phyloP scores from a whole-genome alignment of 2,888 invertebrate species.

The Drosophila diplacantha region DNA sequence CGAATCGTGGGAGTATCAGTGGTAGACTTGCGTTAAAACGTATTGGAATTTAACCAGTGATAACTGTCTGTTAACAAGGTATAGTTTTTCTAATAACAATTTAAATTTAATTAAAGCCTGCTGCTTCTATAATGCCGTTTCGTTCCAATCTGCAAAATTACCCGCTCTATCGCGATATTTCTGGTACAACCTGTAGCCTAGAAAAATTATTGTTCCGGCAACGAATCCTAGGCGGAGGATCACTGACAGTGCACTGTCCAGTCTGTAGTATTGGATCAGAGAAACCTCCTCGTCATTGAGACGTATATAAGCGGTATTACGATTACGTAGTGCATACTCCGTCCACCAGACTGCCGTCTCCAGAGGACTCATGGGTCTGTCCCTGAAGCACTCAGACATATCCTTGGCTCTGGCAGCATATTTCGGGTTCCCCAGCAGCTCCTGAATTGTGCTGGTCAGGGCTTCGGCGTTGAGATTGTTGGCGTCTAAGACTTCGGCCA shows the following conservation, averaged over 20 bases:
- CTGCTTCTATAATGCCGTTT: background rate
- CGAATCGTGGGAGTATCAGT: background rate
- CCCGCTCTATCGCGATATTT: background rate
- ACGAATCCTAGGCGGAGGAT: slow-evolving; percentile 43
- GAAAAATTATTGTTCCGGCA: slow-evolving; percentile 20
- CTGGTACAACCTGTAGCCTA: slow-evolving; percentile 3
- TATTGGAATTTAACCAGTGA: background rate
- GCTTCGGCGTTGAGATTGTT: slow-evolving; percentile 40
- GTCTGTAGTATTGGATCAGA: slow-evolving; percentile 61
- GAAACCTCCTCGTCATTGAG: slow-evolving; percentile 57
- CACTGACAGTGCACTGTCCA: slow-evolving; percentile 58
- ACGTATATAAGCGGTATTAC: slow-evolving; percentile 65
- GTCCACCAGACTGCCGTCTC: slow-evolving; percentile 73
- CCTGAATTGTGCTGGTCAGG: slow-evolving; percentile 33
- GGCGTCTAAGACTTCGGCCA: slow-evolving; percentile 60
- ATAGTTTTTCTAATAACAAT: background rate
- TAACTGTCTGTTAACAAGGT: background rate
- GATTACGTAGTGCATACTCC: slow-evolving; percentile 70
- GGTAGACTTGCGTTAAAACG: background rate
- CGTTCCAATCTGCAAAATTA: background rate
- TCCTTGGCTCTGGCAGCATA: slow-evolving; percentile 42
- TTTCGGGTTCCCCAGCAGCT: slow-evolving; percentile 47
- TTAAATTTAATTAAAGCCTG: background rate
- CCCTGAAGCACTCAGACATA: slow-evolving; percentile 48
- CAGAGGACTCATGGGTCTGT: slow-evolving; percentile 62